These are phyloP conservation scores for Danaus chrysippus DNA, from an alignment of 2,888 invertebrate species.

Conservation along the genomic window DNA sequence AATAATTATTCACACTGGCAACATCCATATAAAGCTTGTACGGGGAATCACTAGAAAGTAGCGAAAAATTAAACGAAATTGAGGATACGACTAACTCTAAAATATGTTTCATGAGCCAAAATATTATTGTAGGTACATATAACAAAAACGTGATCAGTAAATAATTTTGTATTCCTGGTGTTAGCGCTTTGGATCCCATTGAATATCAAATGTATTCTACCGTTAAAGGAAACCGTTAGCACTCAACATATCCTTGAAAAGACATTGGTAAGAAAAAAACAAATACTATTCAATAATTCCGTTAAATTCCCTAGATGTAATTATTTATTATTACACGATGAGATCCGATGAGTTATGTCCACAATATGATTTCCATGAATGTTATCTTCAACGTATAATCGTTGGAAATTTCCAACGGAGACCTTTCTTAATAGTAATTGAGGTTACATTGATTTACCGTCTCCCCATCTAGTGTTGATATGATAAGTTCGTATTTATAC, in stretches of 20 bases:
- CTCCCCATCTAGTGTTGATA: conserved; percentile 50
- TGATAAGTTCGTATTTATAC: conserved; percentile 66
- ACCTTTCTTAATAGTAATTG: conserved; percentile 72
- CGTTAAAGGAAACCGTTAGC: conserved; percentile 69
- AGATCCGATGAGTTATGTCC: neutral
- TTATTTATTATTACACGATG: no score
- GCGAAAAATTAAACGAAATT: no score
- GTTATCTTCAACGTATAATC: conserved; percentile 38
- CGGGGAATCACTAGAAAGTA: no score
- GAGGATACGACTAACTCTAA: no score
- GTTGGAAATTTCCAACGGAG: conserved; percentile 67
- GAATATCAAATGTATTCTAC: conserved; percentile 68
- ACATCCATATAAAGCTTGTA: no score
- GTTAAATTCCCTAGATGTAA: no score
- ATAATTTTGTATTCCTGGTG: conserved; percentile 56
- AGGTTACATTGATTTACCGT: conserved; percentile 74
- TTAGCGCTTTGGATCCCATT: conserved; percentile 51
- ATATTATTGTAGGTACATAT: neutral
- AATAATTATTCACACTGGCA: no score
- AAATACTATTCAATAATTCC: no score
- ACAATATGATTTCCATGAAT: conserved; percentile 14
- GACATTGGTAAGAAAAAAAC: no score
- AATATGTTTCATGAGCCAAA: no score
- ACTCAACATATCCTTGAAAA: conserved; percentile 49
- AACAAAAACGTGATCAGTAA: conserved; percentile 27